Percentiles rank a stretch among this genome's conserved stretches.
phyloP scores from a whole-genome alignment of 2,888 invertebrate genomes.

The Pharmacophagus antenor region DNA sequence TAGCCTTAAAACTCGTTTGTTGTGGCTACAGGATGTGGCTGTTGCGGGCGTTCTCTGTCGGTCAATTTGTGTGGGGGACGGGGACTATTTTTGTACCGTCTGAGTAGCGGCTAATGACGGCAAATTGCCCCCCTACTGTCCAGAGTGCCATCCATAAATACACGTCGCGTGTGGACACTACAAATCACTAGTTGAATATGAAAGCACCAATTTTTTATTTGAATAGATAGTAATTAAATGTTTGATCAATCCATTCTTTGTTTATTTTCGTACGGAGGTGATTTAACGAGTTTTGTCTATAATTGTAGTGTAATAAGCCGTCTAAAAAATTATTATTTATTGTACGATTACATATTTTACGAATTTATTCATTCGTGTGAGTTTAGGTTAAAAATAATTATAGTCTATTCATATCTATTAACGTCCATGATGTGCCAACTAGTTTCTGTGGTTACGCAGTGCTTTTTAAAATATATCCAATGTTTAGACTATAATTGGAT shows the following conservation, averaged over 20 bases:
- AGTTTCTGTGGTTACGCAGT: background rate
- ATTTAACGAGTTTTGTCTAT: background rate
- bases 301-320: background rate
- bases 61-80: slow-evolving; percentile 60
- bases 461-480: background rate
- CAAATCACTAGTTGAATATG: slow-evolving; percentile 13
- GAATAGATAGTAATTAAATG: slow-evolving; percentile 1
- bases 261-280: background rate
- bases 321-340: background rate
- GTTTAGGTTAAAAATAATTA: background rate
- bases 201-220: slow-evolving; percentile 7
- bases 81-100: slow-evolving; percentile 58
- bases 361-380: background rate
- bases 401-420: background rate
- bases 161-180: slow-evolving; percentile 25
- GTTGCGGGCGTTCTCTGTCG: slow-evolving; percentile 48
- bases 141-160: slow-evolving; percentile 58
- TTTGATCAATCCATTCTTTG: background rate
- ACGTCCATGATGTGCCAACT: background rate
- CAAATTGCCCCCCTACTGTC: slow-evolving; percentile 60
- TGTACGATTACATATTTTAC: background rate
- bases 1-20: slow-evolving; percentile 26
- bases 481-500: background rate
- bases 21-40: slow-evolving; percentile 45
- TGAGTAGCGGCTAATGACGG: slow-evolving; percentile 55